Evolutionary conservation across 2,888 invertebrate species (phyloP), one percentile per base, ranked within the genome.

Genomic region (Marronus borbonicus): DNA sequence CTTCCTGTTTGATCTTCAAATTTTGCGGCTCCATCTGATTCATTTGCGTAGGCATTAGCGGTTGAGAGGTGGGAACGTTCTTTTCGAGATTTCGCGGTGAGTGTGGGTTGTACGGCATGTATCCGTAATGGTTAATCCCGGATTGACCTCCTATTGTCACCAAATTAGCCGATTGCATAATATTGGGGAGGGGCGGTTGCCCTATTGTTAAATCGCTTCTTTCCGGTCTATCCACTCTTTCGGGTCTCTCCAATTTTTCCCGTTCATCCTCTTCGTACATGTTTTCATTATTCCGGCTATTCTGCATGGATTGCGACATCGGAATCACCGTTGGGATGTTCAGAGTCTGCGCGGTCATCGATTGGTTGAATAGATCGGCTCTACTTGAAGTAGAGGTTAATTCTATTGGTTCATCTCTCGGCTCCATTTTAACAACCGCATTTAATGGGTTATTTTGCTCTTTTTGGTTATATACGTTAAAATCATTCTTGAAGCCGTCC

Each of bases 1-100:
- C 90, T 87, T 94, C 94, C 84, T 93, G 93, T 84, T 94, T 94
- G 49, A 94, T 93, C 85, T 94, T 94, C 76, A 94, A 88, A 86
- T 94, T 94, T 85, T 94, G 93, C 7, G 94, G 93, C 84, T 94
- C 93, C 86, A 89, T 91, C 83, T 90, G 89, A 76, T 78, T 82
- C 14, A 84, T 77, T 36, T 82, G 80, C 65, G 79, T 68, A 14
- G 80, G 82, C 49, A 80, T 80, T 10, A 80, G 66, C 12, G 76
- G 78, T 55, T 83, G 83, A 31, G 79, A 80, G 10, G 78, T 76
- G 66, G 80, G 78, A 7, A 81, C 70, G 70, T 77, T 75, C 66
- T 86, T 85, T n/a, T 86, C 86, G 36, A 83, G 60, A 50, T 81
- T 82, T 14, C 86, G 80, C 1, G 86, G 86, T 39, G 87, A 86